These are phyloP conservation scores for Lasioglossum albipes DNA, from an alignment of 1,140 invertebrate genomes.

Conservation along the genomic window DNA sequence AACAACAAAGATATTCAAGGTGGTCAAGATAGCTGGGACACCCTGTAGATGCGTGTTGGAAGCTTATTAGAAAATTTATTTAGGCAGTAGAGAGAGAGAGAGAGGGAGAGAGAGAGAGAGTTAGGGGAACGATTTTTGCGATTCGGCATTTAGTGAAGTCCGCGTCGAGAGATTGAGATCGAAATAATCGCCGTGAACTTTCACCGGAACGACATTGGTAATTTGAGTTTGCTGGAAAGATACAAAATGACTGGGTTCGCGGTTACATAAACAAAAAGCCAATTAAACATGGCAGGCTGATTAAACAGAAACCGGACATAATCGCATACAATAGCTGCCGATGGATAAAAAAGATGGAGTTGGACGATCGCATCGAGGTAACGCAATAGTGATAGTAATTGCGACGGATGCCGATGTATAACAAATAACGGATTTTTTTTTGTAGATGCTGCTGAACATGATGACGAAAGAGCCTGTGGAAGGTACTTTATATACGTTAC, in stretches of 20 bases:
- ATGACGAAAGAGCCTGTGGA: conserved; percentile 41
- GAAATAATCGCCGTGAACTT: background rate
- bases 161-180: no score
- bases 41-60: no score
- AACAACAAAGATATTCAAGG: no score
- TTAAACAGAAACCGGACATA: background rate
- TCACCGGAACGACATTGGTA: background rate
- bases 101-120: no score
- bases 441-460: conserved; percentile 41
- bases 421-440: background rate
- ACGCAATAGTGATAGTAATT: background rate
- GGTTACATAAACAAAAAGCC: conserved; percentile 1
- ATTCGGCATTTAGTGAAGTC: no score
- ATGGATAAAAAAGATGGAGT: conserved; percentile 30
- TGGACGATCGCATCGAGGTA: conserved; percentile 38
- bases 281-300: conserved; percentile 25
- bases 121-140: no score
- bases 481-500: background rate
- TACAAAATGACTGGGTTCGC: background rate
- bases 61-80: no score
- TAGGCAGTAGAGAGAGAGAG: no score
- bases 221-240: background rate
- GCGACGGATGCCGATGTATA: background rate
- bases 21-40: no score
- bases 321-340: background rate